Conservation (phyloP, 2,113 vertebrate genomes). For the Entomyzon cyanotis region DNA sequence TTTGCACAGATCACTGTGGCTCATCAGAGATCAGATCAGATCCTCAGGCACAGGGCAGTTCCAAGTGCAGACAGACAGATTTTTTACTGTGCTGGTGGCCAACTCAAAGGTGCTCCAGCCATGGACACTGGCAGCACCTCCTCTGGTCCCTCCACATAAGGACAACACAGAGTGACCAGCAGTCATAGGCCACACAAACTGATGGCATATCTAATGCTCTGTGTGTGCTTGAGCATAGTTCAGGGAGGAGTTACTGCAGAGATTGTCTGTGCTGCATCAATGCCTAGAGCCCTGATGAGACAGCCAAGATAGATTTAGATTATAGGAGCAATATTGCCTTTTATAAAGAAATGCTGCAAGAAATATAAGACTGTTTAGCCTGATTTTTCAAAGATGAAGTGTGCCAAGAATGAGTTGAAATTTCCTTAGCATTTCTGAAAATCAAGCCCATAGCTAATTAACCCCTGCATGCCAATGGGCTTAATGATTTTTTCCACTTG, state of each 20-base stretch:
- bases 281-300: neutral
- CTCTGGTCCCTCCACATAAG: fast-evolving
- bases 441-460: neutral
- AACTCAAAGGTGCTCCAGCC: neutral
- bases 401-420: neutral
- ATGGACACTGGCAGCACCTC: neutral
- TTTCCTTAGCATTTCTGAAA: neutral
- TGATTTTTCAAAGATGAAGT: neutral
- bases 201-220: fast-evolving
- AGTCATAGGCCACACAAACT: fast-evolving
- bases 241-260: neutral
- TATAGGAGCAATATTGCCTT: neutral
- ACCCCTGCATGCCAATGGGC: neutral
- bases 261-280: neutral
- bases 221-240: neutral
- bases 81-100: neutral
- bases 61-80: neutral
- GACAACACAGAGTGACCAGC: fast-evolving
- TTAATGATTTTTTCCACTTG: neutral
- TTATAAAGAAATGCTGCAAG: neutral
- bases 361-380: neutral
- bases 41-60: neutral
- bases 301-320: neutral
- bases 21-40: neutral
- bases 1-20: neutral